Percentiles rank a stretch among this genome's conserved stretches.
These are phyloP conservation scores for Apeira syringaria DNA, from an alignment of 2,888 invertebrate genomes.

Conservation along the genomic window DNA sequence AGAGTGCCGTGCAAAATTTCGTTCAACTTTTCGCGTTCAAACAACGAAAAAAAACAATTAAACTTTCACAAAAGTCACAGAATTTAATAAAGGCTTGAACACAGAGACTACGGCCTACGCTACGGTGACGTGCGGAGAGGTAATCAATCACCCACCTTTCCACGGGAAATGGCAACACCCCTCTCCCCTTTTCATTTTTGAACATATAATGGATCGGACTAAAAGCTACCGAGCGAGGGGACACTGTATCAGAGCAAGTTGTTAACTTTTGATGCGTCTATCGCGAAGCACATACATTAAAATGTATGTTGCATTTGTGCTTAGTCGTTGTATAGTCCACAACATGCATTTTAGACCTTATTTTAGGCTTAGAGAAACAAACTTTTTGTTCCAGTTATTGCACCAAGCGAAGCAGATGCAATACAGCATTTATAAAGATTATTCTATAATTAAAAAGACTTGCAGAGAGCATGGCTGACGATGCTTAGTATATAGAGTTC, in stretches of 20 bases:
- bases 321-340: too few relatives aligned
- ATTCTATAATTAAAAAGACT: too few relatives aligned
- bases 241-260: neutral
- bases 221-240: slow-evolving; percentile 6
- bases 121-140: slow-evolving; percentile 40
- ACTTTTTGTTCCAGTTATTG: too few relatives aligned
- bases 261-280: too few relatives aligned
- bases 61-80: slow-evolving; percentile 29
- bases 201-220: slow-evolving; percentile 9
- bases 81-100: slow-evolving; percentile 19
- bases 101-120: slow-evolving; percentile 18
- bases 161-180: slow-evolving; percentile 16
- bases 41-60: slow-evolving; percentile 22
- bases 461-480: too few relatives aligned
- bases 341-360: too few relatives aligned
- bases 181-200: slow-evolving; percentile 16
- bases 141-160: slow-evolving; percentile 44
- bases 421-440: too few relatives aligned
- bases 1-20: neutral
- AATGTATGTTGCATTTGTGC: too few relatives aligned
- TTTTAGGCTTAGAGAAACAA: too few relatives aligned
- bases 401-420: too few relatives aligned
- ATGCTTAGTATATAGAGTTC: too few relatives aligned
- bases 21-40: slow-evolving; percentile 3
- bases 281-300: too few relatives aligned